phyloP scores from a whole-genome alignment of 1,140 invertebrate species.

The Pseudomyrmex pallidus region DNA sequence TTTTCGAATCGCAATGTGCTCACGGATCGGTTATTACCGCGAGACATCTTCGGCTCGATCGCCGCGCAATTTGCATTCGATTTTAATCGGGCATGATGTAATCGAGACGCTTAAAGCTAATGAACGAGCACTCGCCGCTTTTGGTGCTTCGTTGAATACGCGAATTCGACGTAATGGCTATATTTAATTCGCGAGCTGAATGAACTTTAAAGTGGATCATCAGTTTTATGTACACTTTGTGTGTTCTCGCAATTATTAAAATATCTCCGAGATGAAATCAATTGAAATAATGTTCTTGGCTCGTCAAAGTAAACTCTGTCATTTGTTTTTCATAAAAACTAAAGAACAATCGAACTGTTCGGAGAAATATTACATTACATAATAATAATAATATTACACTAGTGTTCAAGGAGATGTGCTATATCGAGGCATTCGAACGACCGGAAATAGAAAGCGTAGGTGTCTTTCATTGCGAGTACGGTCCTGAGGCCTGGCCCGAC shows the following conservation, averaged over 20 bases:
- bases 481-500: constrained; percentile 46
- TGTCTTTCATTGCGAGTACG: constrained; percentile 44
- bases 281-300: neutral
- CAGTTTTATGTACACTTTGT: constrained; percentile 17
- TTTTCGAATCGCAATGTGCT: neutral
- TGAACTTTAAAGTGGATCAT: neutral
- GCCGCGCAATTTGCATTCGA: constrained; percentile 54
- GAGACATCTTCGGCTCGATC: constrained; percentile 24
- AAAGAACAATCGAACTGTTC: neutral
- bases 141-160: constrained; percentile 36
- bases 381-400: neutral
- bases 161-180: constrained; percentile 54
- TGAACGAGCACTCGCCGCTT: constrained; percentile 42
- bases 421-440: neutral
- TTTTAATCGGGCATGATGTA: constrained; percentile 62
- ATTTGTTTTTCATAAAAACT: neutral
- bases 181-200: constrained; percentile 43
- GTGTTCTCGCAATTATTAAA: neutral
- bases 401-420: neutral
- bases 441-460: constrained; percentile 2
- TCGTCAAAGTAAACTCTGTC: neutral
- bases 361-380: neutral
- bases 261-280: neutral
- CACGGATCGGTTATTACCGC: neutral
- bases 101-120: constrained; percentile 47